These are phyloP conservation scores for Centropus bengalensis DNA, from an alignment of 2,113 vertebrate species.

Conservation along the genomic window DNA sequence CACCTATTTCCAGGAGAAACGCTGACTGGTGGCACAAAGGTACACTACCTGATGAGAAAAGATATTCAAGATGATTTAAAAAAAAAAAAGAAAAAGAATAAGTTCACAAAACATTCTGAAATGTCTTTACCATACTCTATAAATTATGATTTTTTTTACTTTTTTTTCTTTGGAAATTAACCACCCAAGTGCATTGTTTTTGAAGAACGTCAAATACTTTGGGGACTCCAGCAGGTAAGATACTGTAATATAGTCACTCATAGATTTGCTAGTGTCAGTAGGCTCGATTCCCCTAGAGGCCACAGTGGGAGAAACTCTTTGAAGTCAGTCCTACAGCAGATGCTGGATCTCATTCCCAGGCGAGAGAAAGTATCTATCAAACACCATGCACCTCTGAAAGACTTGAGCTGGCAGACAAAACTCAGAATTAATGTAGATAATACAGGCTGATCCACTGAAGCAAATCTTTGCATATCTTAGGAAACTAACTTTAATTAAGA, in stretches of 20 bases:
- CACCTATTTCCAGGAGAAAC: not conserved
- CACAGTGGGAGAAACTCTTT: not conserved
- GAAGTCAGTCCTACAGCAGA: not conserved
- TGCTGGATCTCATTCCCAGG: not conserved
- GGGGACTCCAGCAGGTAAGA: not conserved
- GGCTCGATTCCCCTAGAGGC: not conserved
- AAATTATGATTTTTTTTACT: not conserved
- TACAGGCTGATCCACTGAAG: not conserved
- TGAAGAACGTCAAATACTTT: not conserved
- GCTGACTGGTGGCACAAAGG: not conserved
- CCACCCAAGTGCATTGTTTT: not conserved
- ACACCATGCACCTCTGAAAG: not conserved
- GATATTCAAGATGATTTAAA: not conserved
- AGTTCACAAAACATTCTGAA: not conserved
- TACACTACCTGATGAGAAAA: not conserved
- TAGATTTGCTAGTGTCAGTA: not conserved
- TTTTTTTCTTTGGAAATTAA: not conserved
- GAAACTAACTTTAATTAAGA: not conserved
- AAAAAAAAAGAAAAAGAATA: not conserved
- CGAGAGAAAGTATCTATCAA: not conserved
- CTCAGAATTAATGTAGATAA: not conserved
- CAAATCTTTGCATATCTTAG: not conserved
- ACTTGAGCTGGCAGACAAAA: not conserved
- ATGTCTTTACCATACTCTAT: not conserved
- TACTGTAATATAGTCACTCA: not conserved